Conservation (phyloP, 2,888 invertebrate species). For the Plagiodera versicolora region DNA sequence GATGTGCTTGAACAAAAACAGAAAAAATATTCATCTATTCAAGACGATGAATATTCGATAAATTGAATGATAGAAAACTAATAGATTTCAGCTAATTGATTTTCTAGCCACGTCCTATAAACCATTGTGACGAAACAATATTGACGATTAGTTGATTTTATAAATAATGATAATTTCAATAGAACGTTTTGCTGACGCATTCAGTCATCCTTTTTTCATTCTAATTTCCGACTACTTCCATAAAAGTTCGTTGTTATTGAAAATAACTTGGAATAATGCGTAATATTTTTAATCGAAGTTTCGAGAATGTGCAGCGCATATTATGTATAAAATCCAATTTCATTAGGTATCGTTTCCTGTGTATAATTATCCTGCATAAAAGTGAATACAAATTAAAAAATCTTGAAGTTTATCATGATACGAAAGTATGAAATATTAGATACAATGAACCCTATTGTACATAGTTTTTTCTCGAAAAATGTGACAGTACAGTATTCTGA, state of each 20-base stretch:
- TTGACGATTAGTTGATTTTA: conserved; percentile 18
- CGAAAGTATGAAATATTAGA: not conserved
- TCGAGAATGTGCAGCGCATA: conserved; percentile 32
- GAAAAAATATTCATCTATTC: too few relatives aligned
- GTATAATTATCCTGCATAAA: conserved; percentile 28
- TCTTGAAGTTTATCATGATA: not conserved
- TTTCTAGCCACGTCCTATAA: conserved; percentile 18
- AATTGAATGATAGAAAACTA: too few relatives aligned
- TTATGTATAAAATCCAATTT: conserved; percentile 39
- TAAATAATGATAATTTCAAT: conserved; percentile 24
- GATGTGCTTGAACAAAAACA: too few relatives aligned
- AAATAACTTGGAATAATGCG: conserved; percentile 30
- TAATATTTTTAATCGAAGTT: conserved; percentile 35
- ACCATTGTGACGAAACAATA: conserved; percentile 17
- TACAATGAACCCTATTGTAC: too few relatives aligned
- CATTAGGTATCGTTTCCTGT: conserved; percentile 41
- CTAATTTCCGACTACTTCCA: conserved; percentile 33
- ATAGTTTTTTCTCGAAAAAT: too few relatives aligned
- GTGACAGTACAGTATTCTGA: too few relatives aligned
- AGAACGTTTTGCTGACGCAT: conserved; percentile 24
- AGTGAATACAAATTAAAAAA: conserved; percentile 30
- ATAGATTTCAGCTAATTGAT: conserved; percentile 6
- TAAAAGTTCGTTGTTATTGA: conserved; percentile 31
- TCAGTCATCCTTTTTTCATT: conserved; percentile 24
- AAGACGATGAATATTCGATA: too few relatives aligned